Evolutionary conservation across 2,113 vertebrate genomes (phyloP).

Genomic region (Leptodactylus fuscus): DNA sequence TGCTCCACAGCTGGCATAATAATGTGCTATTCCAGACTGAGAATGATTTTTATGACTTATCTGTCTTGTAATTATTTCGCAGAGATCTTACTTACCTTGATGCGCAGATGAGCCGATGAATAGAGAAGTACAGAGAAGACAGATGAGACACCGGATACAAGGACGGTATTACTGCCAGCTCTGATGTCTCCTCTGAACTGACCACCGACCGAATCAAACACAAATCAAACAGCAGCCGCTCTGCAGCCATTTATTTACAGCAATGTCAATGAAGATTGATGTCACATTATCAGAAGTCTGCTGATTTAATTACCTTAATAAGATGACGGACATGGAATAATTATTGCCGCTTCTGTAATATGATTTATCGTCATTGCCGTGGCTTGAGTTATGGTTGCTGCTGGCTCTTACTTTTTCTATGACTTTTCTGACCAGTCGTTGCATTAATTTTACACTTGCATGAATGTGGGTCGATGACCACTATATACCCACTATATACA

Average conservation of each 20-base stretch:
- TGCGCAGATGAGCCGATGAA: constrained; percentile 2
- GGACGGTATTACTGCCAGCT: neutral
- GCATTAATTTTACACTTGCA: neutral
- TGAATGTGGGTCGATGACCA: neutral
- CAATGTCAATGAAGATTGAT: constrained; percentile 12
- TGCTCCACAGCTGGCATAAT: neutral
- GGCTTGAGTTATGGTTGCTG: neutral
- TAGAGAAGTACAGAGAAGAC: neutral
- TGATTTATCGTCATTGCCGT: neutral
- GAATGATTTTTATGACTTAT: neutral
- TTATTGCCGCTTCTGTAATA: neutral
- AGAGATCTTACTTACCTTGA: constrained; percentile 1
- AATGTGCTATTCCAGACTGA: neutral
- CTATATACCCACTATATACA: no score
- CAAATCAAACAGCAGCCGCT: neutral
- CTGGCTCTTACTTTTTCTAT: neutral
- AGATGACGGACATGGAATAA: constrained; percentile 1
- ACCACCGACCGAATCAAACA: constrained; percentile 15
- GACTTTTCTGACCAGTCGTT: neutral
- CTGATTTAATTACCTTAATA: constrained; percentile 15
- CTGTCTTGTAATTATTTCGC: neutral
- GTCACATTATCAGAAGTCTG: constrained; percentile 1
- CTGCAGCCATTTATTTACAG: constrained; percentile 2
- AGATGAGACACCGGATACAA: neutral
- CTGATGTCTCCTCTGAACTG: constrained; percentile 17